Conservation (phyloP, 2,113 vertebrate genomes). For the Conger conger region DNA sequence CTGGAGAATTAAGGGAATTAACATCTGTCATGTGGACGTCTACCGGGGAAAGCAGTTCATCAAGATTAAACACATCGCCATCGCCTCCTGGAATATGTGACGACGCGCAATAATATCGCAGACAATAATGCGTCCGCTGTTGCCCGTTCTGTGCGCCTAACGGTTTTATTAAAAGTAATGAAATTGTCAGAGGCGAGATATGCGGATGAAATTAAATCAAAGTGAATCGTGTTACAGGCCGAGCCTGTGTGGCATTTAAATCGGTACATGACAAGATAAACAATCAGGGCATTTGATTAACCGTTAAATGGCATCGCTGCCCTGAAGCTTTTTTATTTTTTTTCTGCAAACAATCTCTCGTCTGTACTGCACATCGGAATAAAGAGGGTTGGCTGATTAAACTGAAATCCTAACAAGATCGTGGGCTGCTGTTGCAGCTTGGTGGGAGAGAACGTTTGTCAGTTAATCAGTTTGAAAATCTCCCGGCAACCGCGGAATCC, state of each 20-base stretch:
- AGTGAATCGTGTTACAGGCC: constrained; percentile 5
- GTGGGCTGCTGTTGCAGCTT: no score
- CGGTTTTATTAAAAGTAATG: constrained; percentile 29
- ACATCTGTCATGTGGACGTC: not conserved
- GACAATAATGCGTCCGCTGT: not conserved
- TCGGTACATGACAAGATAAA: constrained; percentile 27
- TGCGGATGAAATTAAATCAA: constrained; percentile 32
- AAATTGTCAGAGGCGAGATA: not conserved
- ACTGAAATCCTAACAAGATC: not conserved
- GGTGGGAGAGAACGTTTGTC: not conserved
- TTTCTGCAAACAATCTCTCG: constrained; percentile 4
- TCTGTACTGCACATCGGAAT: not conserved
- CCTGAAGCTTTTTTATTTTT: not conserved
- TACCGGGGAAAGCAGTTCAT: not conserved
- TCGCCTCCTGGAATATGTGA: not conserved
- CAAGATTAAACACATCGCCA: not conserved
- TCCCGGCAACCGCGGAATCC: not conserved
- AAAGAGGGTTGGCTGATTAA: constrained; percentile 10
- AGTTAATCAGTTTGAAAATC: not conserved
- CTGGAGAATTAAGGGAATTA: not conserved
- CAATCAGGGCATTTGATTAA: constrained; percentile 34
- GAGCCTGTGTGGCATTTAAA: constrained; percentile 31
- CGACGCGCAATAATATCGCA: constrained; percentile 4
- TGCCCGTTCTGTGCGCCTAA: constrained; percentile 8
- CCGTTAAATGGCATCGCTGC: constrained; percentile 25